A percentile compares a stretch with the other conserved stretches of the same genome.
Evolutionary conservation across 2,888 invertebrate genomes (phyloP).

Genomic region (Myathropa florea): DNA sequence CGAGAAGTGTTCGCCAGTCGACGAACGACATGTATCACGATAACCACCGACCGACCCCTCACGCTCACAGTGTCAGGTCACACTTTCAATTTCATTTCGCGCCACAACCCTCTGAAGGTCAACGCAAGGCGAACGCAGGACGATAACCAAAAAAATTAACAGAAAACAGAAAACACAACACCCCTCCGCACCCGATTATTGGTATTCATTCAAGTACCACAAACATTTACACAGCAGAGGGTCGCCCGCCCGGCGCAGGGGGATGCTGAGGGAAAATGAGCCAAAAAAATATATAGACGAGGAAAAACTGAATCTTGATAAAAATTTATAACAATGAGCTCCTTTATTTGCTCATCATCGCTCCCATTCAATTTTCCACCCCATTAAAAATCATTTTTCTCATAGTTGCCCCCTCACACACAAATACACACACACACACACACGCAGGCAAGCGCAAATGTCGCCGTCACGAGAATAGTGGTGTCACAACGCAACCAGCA

Average conservation of each 20-base stretch:
- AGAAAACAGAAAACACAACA: not conserved
- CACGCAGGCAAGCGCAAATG: not conserved
- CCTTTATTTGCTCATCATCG: slow-evolving; percentile 75
- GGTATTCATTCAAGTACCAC: slow-evolving; percentile 66
- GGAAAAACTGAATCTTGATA: slow-evolving; percentile 70
- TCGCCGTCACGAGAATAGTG: not conserved
- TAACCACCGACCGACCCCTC: slow-evolving; percentile 7
- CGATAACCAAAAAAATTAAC: too few relatives aligned
- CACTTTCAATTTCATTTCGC: slow-evolving; percentile 39
- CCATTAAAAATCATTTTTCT: slow-evolving; percentile 73
- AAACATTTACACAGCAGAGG: slow-evolving; percentile 58
- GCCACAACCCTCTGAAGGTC: slow-evolving; percentile 63
- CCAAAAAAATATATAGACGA: slow-evolving; percentile 9
- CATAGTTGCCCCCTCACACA: slow-evolving; percentile 56
- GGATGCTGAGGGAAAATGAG: slow-evolving; percentile 40
- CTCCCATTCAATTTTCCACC: slow-evolving; percentile 75
- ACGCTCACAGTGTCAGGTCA: too few relatives aligned
- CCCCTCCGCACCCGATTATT: slow-evolving; percentile 59
- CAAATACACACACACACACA: not conserved
- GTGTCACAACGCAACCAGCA: slow-evolving; percentile 24
- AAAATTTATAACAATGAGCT: slow-evolving; percentile 69
- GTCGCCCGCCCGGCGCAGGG: not conserved
- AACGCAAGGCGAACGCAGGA: slow-evolving; percentile 42
- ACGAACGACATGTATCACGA: slow-evolving; percentile 62
- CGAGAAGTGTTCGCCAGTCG: slow-evolving; percentile 52